Percentiles rank a stretch among this genome's conserved stretches.
Evolutionary conservation across 2,888 invertebrate genomes (phyloP).

Genomic region (Tupiocoris notatus): DNA sequence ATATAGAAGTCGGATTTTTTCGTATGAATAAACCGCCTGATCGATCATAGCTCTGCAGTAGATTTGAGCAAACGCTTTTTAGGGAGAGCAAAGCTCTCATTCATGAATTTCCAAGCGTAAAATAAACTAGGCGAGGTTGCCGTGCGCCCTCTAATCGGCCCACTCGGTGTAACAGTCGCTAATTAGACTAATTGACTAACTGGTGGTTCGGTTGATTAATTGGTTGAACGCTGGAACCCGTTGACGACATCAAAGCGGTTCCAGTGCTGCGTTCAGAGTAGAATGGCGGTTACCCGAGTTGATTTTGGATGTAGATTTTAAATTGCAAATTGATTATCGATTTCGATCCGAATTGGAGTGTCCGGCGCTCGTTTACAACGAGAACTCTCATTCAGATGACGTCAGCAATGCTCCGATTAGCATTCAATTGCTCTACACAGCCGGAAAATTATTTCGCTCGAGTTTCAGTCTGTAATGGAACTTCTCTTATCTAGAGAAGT

Average conservation of each 20-base stretch:
- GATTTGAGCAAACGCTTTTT: no score
- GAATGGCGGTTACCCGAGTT: no score
- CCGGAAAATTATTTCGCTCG: no score
- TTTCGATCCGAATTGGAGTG: background rate
- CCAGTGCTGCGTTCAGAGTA: background rate
- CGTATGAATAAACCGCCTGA: no score
- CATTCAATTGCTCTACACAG: no score
- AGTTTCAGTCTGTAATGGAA: no score
- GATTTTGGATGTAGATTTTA: background rate
- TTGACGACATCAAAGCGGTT: constrained; percentile 19
- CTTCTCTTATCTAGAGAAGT: no score
- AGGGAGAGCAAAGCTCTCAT: no score
- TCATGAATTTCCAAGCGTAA: background rate
- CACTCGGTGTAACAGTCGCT: constrained; percentile 12
- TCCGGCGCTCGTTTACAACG: background rate
- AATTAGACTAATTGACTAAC: constrained; percentile 24
- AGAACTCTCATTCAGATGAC: no score
- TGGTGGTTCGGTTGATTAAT: constrained; percentile 6
- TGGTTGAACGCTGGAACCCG: background rate
- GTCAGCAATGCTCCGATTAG: no score
- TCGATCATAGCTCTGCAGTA: no score
- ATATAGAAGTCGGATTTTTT: no score
- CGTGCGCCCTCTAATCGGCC: constrained; percentile 6
- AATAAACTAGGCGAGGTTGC: background rate
- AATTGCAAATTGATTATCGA: background rate